Evolutionary conservation across 1,140 invertebrate genomes (phyloP), one percentile per base, ranked within the genome.

Genomic region (Aphis gossypii): DNA sequence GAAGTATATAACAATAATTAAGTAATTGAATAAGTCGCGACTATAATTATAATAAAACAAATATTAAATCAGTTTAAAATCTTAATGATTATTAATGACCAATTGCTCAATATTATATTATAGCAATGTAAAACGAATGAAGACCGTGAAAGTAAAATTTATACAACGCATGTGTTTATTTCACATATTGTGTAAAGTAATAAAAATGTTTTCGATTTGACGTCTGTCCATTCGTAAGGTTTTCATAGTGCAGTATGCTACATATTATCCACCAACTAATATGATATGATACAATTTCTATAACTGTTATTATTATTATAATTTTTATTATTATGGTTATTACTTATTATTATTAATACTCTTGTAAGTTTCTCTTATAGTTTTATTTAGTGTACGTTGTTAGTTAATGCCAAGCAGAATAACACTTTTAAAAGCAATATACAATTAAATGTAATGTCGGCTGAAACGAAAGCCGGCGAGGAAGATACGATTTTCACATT

Each of bases 51-150:
- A 86, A 46, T 88, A 48, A 88, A 51, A 88, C 30, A 88, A 87
- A 88, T 46, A 35, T 89, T 54, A 89, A 89, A 89, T 20, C 48
- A 9, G 48, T 89, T 54, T 51, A 35, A 89, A 38, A 89, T 51
- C 18, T 35, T 35, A 35, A 35, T 35, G 1, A 35, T 35, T 35
- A 35, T 35, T 23, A 54, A 89, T 54, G 87, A 23, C 11, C 46
- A 11, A 44, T 44, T 54, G 87, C 11, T 23, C 46, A 11, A 44
- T 44, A 86, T 83, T 38, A 20, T n/a, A 35, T 23, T 38, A 54
- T 35, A 54, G 87, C 7, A 35, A 38, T 54, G 8, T 38, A 23
- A 44, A 54, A 54, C 14, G 8, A 54, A 54, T 35, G 48, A 89
- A 38, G 48, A 54, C 35, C 41, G 48, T 38, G 87, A 89, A 89